These are phyloP conservation scores for Mormyrus hasselquistii DNA, from an alignment of 2,797 vertebrate species.

Conservation along the genomic window DNA sequence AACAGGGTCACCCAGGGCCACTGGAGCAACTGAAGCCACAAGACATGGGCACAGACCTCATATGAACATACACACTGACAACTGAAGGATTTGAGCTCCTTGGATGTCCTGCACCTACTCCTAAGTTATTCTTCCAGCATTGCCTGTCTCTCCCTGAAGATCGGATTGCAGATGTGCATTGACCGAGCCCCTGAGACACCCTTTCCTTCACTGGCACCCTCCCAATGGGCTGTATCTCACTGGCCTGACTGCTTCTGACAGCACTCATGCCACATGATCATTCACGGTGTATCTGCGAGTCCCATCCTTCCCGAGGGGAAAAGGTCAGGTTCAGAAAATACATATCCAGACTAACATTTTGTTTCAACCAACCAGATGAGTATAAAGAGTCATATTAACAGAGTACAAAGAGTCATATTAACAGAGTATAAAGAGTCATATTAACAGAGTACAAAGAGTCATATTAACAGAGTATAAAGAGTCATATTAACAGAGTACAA, in stretches of 20 bases:
- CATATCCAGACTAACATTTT: background rate
- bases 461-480: no score
- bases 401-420: background rate
- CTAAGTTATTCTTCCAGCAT: background rate
- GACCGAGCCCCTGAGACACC: background rate
- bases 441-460: no score
- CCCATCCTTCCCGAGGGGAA: background rate
- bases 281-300: background rate
- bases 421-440: no score
- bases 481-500: background rate
- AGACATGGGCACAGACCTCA: background rate
- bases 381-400: background rate
- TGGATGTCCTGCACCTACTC: background rate
- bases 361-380: background rate
- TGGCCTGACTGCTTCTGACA: constrained; percentile 3
- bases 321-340: background rate
- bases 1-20: background rate
- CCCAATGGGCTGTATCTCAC: background rate
- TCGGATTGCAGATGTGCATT: background rate
- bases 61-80: background rate
- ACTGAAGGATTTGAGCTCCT: background rate
- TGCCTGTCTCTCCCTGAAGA: background rate
- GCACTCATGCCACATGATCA: background rate
- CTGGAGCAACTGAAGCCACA: background rate
- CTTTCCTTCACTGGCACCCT: background rate